Percentiles rank a stretch among this genome's conserved stretches.
phyloP scores from a whole-genome alignment of 2,113 vertebrate genomes.

The Meleagris gallopavo region DNA sequence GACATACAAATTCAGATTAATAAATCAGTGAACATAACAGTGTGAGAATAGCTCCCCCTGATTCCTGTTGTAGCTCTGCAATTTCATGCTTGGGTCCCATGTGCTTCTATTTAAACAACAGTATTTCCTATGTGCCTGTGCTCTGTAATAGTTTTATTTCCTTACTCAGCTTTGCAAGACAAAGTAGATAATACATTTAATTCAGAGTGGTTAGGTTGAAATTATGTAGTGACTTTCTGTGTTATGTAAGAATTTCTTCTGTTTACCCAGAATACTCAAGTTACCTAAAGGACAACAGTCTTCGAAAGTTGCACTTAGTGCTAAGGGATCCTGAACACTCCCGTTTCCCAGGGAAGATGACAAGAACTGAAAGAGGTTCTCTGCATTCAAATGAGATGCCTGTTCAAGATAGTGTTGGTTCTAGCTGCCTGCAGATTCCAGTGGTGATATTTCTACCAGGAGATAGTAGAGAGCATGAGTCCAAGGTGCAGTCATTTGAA shows the following conservation, averaged over 20 bases:
- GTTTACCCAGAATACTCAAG: background rate
- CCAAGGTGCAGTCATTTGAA: background rate
- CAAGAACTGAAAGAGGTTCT: background rate
- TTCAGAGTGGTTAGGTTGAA: conserved; percentile 10
- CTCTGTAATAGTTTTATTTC: conserved; percentile 54
- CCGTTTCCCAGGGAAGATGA: background rate
- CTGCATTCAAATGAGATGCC: background rate
- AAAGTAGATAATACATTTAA: conserved; percentile 28
- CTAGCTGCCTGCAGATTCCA: background rate
- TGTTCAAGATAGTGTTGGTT: background rate
- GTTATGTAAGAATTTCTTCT: background rate
- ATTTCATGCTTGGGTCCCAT: background rate
- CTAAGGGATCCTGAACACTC: background rate
- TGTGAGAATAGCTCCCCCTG: background rate
- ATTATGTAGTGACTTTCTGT: background rate
- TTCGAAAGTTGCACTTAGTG: background rate
- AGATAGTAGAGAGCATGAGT: background rate
- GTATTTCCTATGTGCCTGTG: background rate
- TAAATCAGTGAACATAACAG: background rate
- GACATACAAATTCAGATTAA: background rate
- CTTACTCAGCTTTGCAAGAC: conserved; percentile 45
- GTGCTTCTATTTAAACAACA: conserved; percentile 2
- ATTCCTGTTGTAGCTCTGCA: background rate
- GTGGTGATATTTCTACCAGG: background rate
- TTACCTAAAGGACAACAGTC: background rate